phyloP scores from a whole-genome alignment of 92 coral and sea anemone genomes.

The Montipora capitata region DNA sequence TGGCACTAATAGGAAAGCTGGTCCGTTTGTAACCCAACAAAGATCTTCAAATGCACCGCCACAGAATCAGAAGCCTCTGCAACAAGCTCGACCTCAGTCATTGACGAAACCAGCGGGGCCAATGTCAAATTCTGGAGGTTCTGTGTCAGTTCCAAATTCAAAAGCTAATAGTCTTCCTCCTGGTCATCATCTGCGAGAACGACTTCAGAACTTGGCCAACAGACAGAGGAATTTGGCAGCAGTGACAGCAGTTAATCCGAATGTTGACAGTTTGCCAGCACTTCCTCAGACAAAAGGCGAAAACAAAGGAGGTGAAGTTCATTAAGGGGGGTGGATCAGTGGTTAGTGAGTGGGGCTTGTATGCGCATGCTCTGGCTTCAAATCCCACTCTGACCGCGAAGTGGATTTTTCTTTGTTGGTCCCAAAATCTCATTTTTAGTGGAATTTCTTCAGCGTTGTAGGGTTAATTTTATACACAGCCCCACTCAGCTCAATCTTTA shows the following conservation, averaged over 20 bases:
- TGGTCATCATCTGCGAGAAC: slow-evolving; percentile 77
- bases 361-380: too few species aligned
- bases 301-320: not conserved
- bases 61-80: not conserved
- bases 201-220: slow-evolving; percentile 80
- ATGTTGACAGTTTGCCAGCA: slow-evolving; percentile 4
- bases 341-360: too few species aligned
- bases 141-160: slow-evolving; percentile 27
- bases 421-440: too few species aligned
- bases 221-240: slow-evolving; percentile 77
- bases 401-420: too few species aligned
- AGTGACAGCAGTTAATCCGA: not conserved
- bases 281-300: not conserved
- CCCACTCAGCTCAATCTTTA: too few species aligned
- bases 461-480: too few species aligned
- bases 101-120: not conserved
- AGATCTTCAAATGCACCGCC: not conserved
- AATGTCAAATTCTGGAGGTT: not conserved
- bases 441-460: too few species aligned
- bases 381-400: too few species aligned
- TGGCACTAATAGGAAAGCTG: not conserved
- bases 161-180: slow-evolving; percentile 59
- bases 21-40: not conserved
- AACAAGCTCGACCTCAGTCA: not conserved
- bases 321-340: not conserved